phyloP scores from a whole-genome alignment of 1,140 invertebrate genomes.

The Geopemphigus sp. region DNA sequence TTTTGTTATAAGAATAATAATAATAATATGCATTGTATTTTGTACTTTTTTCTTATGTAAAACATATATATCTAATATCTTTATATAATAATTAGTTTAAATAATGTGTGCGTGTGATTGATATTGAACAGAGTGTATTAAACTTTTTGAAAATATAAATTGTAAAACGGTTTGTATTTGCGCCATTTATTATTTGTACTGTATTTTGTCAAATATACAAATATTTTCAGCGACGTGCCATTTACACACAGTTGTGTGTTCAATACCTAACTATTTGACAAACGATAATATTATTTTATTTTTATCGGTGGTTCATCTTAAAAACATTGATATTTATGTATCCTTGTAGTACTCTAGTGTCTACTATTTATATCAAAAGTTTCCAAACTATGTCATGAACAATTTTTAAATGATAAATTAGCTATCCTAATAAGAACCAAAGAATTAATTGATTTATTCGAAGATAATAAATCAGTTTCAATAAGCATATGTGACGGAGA shows the following conservation, averaged over 20 bases:
- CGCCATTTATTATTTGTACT: constrained; percentile 24
- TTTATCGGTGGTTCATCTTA: not conserved
- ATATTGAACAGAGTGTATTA: constrained; percentile 30
- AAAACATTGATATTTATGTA: not conserved
- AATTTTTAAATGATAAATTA: too few relatives aligned
- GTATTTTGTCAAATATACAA: constrained; percentile 43
- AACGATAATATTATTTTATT: not conserved
- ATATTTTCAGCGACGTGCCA: constrained; percentile 35
- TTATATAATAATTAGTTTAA: constrained; percentile 27
- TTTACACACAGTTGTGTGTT: constrained; percentile 15
- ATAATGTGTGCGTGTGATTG: constrained; percentile 9
- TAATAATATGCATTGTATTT: constrained; percentile 30
- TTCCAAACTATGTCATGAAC: too few relatives aligned
- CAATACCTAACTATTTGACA: not conserved
- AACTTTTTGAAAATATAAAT: constrained; percentile 27
- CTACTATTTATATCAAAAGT: too few relatives aligned
- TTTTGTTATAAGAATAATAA: constrained; percentile 14
- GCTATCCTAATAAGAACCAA: too few relatives aligned
- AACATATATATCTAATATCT: not conserved
- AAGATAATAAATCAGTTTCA: too few relatives aligned
- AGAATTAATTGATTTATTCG: too few relatives aligned
- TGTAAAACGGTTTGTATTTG: constrained; percentile 29
- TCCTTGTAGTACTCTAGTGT: too few relatives aligned
- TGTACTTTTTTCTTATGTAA: constrained; percentile 6
- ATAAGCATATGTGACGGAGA: too few relatives aligned